phyloP scores from a whole-genome alignment of 2,888 invertebrate species.

The Osedax fenrisi region DNA sequence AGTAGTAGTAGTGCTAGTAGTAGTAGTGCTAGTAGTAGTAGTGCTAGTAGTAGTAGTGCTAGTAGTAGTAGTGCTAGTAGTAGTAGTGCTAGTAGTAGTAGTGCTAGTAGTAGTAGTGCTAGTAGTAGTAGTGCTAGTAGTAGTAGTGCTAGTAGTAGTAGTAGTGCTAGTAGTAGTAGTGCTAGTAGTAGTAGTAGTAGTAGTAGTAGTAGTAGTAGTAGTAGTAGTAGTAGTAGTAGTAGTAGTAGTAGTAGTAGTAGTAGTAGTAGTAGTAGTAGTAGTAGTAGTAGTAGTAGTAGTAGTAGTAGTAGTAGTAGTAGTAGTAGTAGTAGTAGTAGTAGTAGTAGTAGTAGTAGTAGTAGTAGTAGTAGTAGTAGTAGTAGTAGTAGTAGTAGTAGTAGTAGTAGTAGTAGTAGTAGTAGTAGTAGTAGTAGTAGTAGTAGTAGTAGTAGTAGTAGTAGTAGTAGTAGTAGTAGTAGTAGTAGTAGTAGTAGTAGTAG shows the following conservation, averaged over 20 bases:
- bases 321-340: neutral
- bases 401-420: slow-evolving; percentile 22
- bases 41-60: too few species aligned
- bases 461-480: slow-evolving; percentile 13
- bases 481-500: too few species aligned
- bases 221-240: slow-evolving; percentile 29
- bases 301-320: neutral
- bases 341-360: slow-evolving; percentile 5
- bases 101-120: too few species aligned
- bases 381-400: slow-evolving; percentile 3
- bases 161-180: too few species aligned
- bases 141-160: too few species aligned
- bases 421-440: slow-evolving; percentile 21
- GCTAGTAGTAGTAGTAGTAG: slow-evolving; percentile 2
- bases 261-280: slow-evolving; percentile 16
- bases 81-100: too few species aligned
- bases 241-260: slow-evolving; percentile 19
- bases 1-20: too few species aligned
- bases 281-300: slow-evolving; percentile 13
- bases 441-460: slow-evolving; percentile 25
- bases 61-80: too few species aligned
- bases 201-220: slow-evolving; percentile 4
- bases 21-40: too few species aligned
- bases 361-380: slow-evolving; percentile 2
- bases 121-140: too few species aligned